phyloP scores from a whole-genome alignment of 2,888 invertebrate genomes.

The Antitype chi region DNA sequence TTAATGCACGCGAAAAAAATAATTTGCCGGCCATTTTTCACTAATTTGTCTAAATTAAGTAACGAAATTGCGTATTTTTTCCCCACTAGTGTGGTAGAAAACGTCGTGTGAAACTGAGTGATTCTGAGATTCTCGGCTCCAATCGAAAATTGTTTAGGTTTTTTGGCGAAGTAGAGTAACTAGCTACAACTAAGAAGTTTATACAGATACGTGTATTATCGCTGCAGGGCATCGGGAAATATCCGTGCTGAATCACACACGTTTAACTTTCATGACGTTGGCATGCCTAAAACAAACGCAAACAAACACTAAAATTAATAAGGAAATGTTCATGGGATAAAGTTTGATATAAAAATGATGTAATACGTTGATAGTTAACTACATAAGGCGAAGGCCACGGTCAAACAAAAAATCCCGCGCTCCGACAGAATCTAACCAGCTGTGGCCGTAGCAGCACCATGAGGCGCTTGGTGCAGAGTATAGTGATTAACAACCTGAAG shows the following conservation, averaged over 20 bases:
- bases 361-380: conserved; percentile 28
- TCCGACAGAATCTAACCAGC: conserved; percentile 8
- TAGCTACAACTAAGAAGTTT: not conserved
- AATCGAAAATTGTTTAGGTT: not conserved
- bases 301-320: not conserved
- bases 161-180: not conserved
- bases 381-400: conserved; percentile 14
- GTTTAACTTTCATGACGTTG: not conserved
- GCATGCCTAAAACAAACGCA: not conserved
- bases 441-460: conserved; percentile 25
- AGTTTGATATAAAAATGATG: conserved; percentile 30
- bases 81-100: not conserved
- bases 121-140: not conserved
- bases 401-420: conserved; percentile 11
- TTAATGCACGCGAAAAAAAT: not conserved
- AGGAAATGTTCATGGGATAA: conserved; percentile 15
- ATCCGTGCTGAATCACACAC: not conserved
- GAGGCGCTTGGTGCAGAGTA: conserved; percentile 33
- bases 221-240: conserved; percentile 9
- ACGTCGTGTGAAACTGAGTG: not conserved
- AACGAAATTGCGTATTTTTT: not conserved
- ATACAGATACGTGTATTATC: not conserved
- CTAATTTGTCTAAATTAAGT: not conserved
- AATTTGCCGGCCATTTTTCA: not conserved
- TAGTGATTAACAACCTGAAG: conserved; percentile 24